These are phyloP conservation scores for Perizoma flavofasciatum DNA, from an alignment of 2,888 invertebrate genomes.

Conservation along the genomic window DNA sequence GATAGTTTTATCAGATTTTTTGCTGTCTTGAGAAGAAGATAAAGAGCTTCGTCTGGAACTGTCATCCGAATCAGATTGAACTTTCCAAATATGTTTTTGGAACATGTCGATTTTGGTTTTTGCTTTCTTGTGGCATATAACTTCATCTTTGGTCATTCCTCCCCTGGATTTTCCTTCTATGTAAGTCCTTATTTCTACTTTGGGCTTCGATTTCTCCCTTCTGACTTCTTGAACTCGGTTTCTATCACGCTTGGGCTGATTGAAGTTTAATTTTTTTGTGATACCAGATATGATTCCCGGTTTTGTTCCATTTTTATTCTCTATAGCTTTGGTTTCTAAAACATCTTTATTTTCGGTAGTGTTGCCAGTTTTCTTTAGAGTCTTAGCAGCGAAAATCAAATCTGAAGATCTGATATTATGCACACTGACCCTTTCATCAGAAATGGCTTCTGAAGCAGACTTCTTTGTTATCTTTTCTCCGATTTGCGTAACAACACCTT, in stretches of 20 bases:
- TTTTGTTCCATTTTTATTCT: slow-evolving; percentile 50
- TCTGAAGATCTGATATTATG: slow-evolving; percentile 68
- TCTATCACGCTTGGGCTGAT: slow-evolving; percentile 68
- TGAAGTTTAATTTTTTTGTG: slow-evolving; percentile 68
- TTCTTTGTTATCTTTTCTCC: slow-evolving; percentile 58
- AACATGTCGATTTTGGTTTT: slow-evolving; percentile 79
- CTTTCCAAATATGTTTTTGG: slow-evolving; percentile 73
- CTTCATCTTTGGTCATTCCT: slow-evolving; percentile 68
- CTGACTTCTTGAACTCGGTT: slow-evolving; percentile 46
- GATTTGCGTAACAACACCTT: slow-evolving; percentile 57
- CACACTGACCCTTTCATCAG: slow-evolving; percentile 59
- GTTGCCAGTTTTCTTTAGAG: slow-evolving; percentile 54
- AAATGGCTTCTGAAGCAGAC: slow-evolving; percentile 37
- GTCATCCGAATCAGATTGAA: slow-evolving; percentile 69
- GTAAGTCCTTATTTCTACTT: slow-evolving; percentile 74
- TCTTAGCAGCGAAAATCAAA: slow-evolving; percentile 60
- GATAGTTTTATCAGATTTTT: slow-evolving; percentile 43
- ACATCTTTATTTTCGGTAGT: slow-evolving; percentile 32
- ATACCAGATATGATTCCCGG: slow-evolving; percentile 67
- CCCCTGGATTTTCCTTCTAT: slow-evolving; percentile 63
- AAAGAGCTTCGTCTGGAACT: slow-evolving; percentile 68
- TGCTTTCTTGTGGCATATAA: slow-evolving; percentile 72
- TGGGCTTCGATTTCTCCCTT: slow-evolving; percentile 55
- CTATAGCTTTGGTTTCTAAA: slow-evolving; percentile 37
- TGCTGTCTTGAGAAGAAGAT: slow-evolving; percentile 62